Percentiles rank a stretch among this genome's conserved stretches.
Evolutionary conservation across 2,113 vertebrate species (phyloP).

Genomic region (Melanostigma gelatinosum): DNA sequence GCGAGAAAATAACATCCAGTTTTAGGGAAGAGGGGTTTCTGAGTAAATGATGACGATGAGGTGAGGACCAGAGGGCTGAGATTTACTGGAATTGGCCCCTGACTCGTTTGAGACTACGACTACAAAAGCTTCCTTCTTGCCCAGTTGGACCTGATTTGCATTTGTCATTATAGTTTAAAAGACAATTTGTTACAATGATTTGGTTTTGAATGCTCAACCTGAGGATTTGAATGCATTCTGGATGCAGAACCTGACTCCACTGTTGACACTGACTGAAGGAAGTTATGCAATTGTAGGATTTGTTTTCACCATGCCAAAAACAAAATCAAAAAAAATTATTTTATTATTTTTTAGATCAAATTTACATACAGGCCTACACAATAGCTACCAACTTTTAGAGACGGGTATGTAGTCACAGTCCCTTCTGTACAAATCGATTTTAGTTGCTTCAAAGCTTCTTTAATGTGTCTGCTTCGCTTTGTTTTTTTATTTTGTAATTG

Average conservation of each 20-base stretch:
- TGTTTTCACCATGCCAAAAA: slow-evolving; percentile 7
- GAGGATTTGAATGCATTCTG: slow-evolving; percentile 63
- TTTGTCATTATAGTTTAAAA: slow-evolving; percentile 27
- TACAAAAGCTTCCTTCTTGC: slow-evolving; percentile 13
- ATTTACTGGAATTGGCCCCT: not conserved
- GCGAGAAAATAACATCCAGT: not conserved
- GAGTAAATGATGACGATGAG: not conserved
- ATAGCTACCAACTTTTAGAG: not conserved
- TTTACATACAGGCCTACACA: not conserved
- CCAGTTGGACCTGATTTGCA: slow-evolving; percentile 50
- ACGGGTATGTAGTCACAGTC: not conserved
- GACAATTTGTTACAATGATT: slow-evolving; percentile 37
- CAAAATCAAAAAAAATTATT: not conserved
- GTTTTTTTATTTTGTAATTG: not conserved
- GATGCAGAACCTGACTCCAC: slow-evolving; percentile 26
- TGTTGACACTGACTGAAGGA: not conserved
- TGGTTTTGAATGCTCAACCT: slow-evolving; percentile 34
- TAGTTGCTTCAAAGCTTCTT: slow-evolving; percentile 7
- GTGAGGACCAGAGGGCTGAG: not conserved
- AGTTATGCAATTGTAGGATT: slow-evolving; percentile 16
- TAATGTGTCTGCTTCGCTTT: not conserved
- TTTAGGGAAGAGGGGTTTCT: not conserved
- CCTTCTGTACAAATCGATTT: not conserved
- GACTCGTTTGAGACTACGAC: not conserved
- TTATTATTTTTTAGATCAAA: not conserved